A percentile compares a stretch with the other conserved stretches of the same genome.
These are phyloP conservation scores for Microcebus lehilahytsara DNA, from an alignment of 2,113 vertebrate genomes.

Conservation along the genomic window DNA sequence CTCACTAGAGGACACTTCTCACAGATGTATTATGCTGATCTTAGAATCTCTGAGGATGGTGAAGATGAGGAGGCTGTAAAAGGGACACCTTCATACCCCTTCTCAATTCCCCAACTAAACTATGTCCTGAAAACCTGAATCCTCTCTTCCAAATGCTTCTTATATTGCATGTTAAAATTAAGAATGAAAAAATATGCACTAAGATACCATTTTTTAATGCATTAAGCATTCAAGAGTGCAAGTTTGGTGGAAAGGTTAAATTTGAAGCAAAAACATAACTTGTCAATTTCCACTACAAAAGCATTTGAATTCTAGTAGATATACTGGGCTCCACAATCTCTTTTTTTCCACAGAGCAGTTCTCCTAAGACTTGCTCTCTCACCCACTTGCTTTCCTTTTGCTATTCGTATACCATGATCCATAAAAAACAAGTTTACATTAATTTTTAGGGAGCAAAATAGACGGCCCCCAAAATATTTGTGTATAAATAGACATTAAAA, in stretches of 20 bases:
- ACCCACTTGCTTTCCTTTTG: background rate
- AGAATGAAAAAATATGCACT: conserved; percentile 42
- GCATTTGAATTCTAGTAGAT: conserved; percentile 35
- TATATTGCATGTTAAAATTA: conserved; percentile 50
- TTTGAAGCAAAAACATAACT: conserved; percentile 62
- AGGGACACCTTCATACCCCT: background rate
- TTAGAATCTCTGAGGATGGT: background rate
- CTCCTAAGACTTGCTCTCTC: background rate
- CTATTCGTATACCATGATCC: conserved; percentile 16
- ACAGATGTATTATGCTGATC: background rate
- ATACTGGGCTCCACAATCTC: background rate
- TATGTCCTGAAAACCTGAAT: background rate
- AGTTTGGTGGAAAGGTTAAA: conserved; percentile 61
- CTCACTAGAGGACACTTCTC: too few species aligned
- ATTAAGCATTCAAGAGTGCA: conserved; percentile 59
- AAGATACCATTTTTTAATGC: conserved; percentile 50
- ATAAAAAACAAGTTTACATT: conserved; percentile 17
- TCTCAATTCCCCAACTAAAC: background rate
- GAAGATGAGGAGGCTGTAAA: background rate
- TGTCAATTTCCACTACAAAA: conserved; percentile 54
- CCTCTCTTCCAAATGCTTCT: conserved; percentile 19
- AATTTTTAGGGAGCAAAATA: conserved; percentile 39
- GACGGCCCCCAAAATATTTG: conserved; percentile 46
- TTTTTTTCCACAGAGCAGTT: background rate
- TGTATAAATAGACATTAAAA: conserved; percentile 47